phyloP scores from a whole-genome alignment of 2,113 vertebrate species.

The Gallinago undulata region DNA sequence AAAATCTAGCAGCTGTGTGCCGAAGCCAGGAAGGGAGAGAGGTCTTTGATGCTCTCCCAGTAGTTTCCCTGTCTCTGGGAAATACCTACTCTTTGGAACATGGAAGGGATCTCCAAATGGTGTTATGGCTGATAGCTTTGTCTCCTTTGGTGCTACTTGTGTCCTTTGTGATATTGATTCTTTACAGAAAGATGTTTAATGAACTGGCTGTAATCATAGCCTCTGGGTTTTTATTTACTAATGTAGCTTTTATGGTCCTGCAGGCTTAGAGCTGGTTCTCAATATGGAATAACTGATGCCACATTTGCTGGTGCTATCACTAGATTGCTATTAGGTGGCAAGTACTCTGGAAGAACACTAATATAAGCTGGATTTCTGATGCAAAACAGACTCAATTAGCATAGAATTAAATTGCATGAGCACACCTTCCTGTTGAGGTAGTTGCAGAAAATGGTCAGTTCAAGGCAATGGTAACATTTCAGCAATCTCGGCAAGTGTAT shows the following conservation, averaged over 20 bases:
- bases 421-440: neutral
- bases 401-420: neutral
- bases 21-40: neutral
- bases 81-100: neutral
- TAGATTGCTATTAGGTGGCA: neutral
- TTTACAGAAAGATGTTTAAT: conserved; percentile 23
- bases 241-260: conserved; percentile 25
- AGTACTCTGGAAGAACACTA: conserved; percentile 5
- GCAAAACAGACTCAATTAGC: neutral
- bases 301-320: neutral
- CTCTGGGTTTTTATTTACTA: conserved; percentile 11
- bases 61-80: neutral
- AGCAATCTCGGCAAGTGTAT: neutral
- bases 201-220: neutral
- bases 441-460: neutral
- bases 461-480: neutral
- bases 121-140: neutral
- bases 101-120: neutral
- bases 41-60: neutral
- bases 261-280: neutral
- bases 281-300: neutral
- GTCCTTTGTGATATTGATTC: neutral
- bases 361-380: conserved; percentile 28
- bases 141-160: neutral
- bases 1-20: neutral